Conservation (phyloP, 2,113 vertebrate genomes). For the Oncorhynchus keta region DNA sequence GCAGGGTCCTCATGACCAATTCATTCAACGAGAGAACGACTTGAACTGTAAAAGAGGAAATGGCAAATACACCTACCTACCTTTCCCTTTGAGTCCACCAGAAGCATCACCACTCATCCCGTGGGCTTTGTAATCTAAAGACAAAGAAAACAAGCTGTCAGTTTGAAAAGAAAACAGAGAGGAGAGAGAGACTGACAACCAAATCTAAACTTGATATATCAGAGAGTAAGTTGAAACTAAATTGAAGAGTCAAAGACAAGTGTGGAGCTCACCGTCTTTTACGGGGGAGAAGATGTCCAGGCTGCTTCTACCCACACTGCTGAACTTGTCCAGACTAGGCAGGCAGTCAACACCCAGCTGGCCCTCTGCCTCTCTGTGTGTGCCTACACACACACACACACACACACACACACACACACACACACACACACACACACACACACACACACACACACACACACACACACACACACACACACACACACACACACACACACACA, state of each 20-base stretch:
- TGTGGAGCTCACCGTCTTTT: slow-evolving; percentile 56
- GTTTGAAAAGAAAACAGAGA: neutral
- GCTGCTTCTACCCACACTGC: slow-evolving; percentile 78
- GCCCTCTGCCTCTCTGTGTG: slow-evolving; percentile 78
- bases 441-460: too few relatives aligned
- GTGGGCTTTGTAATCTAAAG: slow-evolving; percentile 1
- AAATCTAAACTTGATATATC: neutral
- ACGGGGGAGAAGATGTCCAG: slow-evolving; percentile 68
- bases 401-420: too few relatives aligned
- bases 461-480: too few relatives aligned
- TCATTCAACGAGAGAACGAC: too few relatives aligned
- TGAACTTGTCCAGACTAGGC: slow-evolving; percentile 64
- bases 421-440: too few relatives aligned
- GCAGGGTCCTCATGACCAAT: too few relatives aligned
- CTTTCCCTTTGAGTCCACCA: neutral
- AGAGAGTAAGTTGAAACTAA: neutral
- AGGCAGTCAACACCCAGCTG: slow-evolving; percentile 66
- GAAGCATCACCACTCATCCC: neutral
- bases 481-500: too few relatives aligned
- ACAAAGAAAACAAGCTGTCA: neutral
- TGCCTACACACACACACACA: slow-evolving; percentile 55
- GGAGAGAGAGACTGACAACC: neutral
- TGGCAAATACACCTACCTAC: neutral
- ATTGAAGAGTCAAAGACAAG: neutral
- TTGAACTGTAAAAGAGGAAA: neutral